These are phyloP conservation scores for Endotricha flammealis DNA, from an alignment of 2,888 invertebrate species.

Conservation along the genomic window DNA sequence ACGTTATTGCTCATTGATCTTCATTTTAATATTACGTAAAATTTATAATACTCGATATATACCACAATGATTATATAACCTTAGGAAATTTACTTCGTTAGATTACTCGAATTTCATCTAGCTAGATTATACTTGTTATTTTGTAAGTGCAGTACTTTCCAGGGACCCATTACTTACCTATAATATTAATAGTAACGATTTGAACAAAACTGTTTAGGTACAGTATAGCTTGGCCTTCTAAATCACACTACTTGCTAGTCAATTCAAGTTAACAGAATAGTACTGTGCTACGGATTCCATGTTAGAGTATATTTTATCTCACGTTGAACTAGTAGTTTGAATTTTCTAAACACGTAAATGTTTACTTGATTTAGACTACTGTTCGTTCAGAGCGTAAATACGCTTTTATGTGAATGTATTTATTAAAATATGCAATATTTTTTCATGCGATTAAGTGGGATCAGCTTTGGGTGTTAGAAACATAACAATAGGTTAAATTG, in stretches of 20 bases:
- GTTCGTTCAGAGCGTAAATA: slow-evolving; percentile 30
- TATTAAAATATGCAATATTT: slow-evolving; percentile 55
- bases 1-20: slow-evolving; percentile 14
- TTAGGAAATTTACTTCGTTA: slow-evolving; percentile 30
- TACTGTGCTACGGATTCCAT: slow-evolving; percentile 32
- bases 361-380: no score
- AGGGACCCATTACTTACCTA: slow-evolving; percentile 26
- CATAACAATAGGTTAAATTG: slow-evolving; percentile 38
- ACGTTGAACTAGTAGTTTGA: slow-evolving; percentile 34
- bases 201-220: slow-evolving; percentile 10
- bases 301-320: slow-evolving; percentile 29
- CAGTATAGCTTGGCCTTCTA: slow-evolving; percentile 1
- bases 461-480: slow-evolving; percentile 66
- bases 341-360: slow-evolving; percentile 21
- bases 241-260: slow-evolving; percentile 39
- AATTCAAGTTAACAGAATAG: slow-evolving; percentile 29
- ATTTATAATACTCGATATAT: slow-evolving; percentile 34
- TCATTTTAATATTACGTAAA: slow-evolving; percentile 24
- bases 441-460: slow-evolving; percentile 53
- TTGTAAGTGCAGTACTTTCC: slow-evolving; percentile 37
- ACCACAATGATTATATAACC: slow-evolving; percentile 28
- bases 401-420: slow-evolving; percentile 30
- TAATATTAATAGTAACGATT: slow-evolving; percentile 15
- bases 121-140: slow-evolving; percentile 29
- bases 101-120: slow-evolving; percentile 36